A percentile compares a stretch with the other conserved stretches of the same genome.
phyloP scores from a whole-genome alignment of 2,888 invertebrate genomes.

The Ochlodes sylvanus region DNA sequence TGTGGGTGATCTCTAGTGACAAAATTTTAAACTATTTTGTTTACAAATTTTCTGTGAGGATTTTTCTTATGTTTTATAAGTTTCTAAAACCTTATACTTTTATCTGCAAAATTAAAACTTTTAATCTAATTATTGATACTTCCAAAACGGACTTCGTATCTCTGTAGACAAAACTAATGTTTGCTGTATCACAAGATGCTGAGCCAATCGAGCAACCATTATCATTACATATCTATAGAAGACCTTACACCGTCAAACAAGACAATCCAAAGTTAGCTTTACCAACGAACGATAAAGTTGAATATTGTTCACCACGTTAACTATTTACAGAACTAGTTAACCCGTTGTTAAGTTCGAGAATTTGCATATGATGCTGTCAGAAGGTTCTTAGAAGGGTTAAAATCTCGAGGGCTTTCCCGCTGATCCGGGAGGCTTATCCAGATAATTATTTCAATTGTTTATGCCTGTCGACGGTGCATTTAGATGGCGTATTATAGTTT shows the following conservation, averaged over 20 bases:
- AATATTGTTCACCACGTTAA: constrained; percentile 34
- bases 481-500: constrained; percentile 84
- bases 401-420: constrained; percentile 78
- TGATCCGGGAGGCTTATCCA: constrained; percentile 81
- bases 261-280: constrained; percentile 43
- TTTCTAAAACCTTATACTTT: not conserved
- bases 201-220: constrained; percentile 80
- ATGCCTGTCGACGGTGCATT: constrained; percentile 84
- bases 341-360: constrained; percentile 68
- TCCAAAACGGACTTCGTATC: constrained; percentile 24
- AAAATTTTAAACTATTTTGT: too few relatives aligned
- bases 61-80: not conserved
- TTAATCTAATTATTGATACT: not conserved
- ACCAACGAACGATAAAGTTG: constrained; percentile 22
- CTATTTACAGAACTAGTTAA: constrained; percentile 37
- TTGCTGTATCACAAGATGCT: constrained; percentile 64
- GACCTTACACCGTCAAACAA: constrained; percentile 40
- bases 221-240: constrained; percentile 49
- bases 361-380: constrained; percentile 84
- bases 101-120: not conserved
- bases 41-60: too few relatives aligned
- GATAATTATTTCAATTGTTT: constrained; percentile 86
- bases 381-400: constrained; percentile 76
- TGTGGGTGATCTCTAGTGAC: too few relatives aligned
- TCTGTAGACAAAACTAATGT: constrained; percentile 56